phyloP scores from a whole-genome alignment of 2,113 vertebrate species.

The Callionymus lyra region DNA sequence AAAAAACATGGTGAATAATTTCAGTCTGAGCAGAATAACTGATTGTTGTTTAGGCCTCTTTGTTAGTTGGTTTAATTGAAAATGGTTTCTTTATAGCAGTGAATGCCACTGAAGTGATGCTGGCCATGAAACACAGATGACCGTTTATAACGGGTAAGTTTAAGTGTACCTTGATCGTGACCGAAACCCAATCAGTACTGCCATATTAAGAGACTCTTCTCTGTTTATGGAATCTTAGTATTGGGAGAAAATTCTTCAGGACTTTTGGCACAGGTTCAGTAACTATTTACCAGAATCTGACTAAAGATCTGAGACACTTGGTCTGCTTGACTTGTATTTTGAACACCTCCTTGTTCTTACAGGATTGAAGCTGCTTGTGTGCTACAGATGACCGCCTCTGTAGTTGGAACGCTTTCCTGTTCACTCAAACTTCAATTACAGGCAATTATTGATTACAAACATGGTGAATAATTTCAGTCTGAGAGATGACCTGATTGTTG shows the following conservation, averaged over 20 bases:
- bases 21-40: conserved; percentile 19
- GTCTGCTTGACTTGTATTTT: no score
- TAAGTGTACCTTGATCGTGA: neutral
- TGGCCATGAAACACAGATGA: neutral
- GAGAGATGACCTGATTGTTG: conserved; percentile 2
- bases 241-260: conserved; percentile 63
- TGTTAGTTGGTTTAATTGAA: no score
- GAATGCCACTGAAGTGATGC: neutral
- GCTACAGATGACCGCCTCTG: no score
- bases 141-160: rapidly evolving
- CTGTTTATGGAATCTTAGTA: conserved; percentile 38
- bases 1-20: conserved; percentile 22
- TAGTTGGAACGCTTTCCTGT: no score
- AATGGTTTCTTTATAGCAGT: conserved; percentile 8
- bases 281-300: conserved; percentile 55
- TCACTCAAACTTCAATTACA: no score
- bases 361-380: no score
- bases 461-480: conserved; percentile 25
- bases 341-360: no score
- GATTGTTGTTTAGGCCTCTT: no score
- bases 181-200: conserved; percentile 60
- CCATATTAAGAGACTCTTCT: conserved; percentile 17
- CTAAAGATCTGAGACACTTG: conserved; percentile 67
- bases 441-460: no score
- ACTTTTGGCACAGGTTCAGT: conserved; percentile 67